Conservation (phyloP, 2,888 invertebrate genomes). For the Camponotus fellah region DNA sequence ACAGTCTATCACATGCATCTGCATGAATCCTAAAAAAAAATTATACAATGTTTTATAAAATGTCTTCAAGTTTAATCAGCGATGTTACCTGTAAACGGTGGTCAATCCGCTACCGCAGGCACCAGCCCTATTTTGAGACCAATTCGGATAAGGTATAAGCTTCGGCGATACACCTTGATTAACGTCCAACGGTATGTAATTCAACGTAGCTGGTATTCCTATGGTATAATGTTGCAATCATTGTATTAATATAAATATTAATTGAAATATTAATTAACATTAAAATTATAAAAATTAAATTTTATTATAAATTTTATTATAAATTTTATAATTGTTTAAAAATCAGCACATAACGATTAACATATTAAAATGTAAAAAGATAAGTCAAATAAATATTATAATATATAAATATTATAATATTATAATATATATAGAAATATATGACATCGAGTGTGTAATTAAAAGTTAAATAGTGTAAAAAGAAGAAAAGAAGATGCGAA, state of each 20-base stretch:
- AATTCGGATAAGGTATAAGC: constrained; percentile 93
- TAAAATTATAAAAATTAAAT: not conserved
- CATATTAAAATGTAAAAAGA: not conserved
- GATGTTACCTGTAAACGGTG: constrained; percentile 89
- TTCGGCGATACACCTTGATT: constrained; percentile 91
- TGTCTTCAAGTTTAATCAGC: not conserved
- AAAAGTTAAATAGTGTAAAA: not conserved
- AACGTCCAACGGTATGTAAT: constrained; percentile 91
- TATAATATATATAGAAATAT: not conserved
- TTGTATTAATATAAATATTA: not conserved
- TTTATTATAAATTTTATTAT: not conserved
- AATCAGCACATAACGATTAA: not conserved
- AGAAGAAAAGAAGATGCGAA: not conserved
- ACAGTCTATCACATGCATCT: constrained; percentile 92
- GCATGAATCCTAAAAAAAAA: constrained; percentile 89
- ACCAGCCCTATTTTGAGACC: constrained; percentile 91
- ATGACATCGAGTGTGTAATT: constrained; percentile 6
- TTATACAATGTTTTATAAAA: not conserved
- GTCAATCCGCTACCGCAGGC: constrained; percentile 92
- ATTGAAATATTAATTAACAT: not conserved
- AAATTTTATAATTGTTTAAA: not conserved
- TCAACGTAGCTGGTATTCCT: constrained; percentile 94
- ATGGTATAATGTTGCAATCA: constrained; percentile 69
- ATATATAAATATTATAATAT: too few species aligned
- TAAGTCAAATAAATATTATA: not conserved